Evolutionary conservation across 2,888 invertebrate species (phyloP), one percentile per base, ranked within the genome.

Genomic region (Pollenia griseotomentosa): DNA sequence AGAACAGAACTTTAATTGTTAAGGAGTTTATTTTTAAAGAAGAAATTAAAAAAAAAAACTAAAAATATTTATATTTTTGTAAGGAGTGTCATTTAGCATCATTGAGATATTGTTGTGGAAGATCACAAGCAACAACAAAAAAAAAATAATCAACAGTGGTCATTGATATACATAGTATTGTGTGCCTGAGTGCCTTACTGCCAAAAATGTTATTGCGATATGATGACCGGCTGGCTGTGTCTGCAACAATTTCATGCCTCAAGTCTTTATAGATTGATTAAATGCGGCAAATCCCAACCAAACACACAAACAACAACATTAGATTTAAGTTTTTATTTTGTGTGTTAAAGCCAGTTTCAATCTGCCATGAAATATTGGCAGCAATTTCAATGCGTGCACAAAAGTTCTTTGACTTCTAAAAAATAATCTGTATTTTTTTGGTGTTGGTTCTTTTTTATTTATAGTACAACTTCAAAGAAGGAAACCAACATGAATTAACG

Each of bases 241-340:
- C 91, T 89, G 88, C 84, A 89, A 88, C 89, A 87, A 90, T 92
- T 92, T 92, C 88, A 91, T 90, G 91, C 92, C 90, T 90, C 88
- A 92, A 89, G 92, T 87, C 88, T 83, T 87, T 87, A 87, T 90
- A 90, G 92, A 91, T 91, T 91, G 91, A 91, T 92, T 88, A 87
- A 80, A 79, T 70, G 73, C 73, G 61, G 79, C 79, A 80, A 74
- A 68, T 46, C 0, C 12, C 57, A 23, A 10, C 23, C 81, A 65
- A 14, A 66, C 23, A 75, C n/a, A 66, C 55, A 23, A 48, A 66
- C 66, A 10, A 19, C n/a, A 73, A 59, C 61, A 68, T 84, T 80
- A 84, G 84, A 80, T 55, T 74, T 55, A 68, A 55, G 40, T 53
- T 61, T 55, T 61, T 53, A 44, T 59, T 51, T 33, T 75, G 7